Evolutionary conservation across 2,888 invertebrate species (phyloP), one percentile per base, ranked within the genome.

Genomic region (Aphidoletes aphidimyza): DNA sequence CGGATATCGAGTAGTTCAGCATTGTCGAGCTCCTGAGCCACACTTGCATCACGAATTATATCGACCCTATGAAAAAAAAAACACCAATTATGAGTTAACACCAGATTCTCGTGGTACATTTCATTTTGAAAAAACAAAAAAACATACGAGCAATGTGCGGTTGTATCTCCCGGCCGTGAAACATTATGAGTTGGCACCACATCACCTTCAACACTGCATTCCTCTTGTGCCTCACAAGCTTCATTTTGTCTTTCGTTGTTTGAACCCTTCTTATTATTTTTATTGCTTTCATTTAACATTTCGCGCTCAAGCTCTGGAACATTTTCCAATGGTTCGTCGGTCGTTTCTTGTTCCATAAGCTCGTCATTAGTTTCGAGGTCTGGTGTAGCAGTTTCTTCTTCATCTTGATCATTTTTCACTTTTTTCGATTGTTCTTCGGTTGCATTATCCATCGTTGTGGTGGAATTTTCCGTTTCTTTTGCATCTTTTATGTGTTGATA

Each of bases 401-500:
- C 91, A 85, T 92, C 91, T 36, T 93, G 92, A 69, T 92, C 91
- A 85, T 93, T 92, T n/a, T 93, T 92, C 8, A 90, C 87, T 86
- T 89, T 87, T 84, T 89, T 90, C 0, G 94, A 94, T 90, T 98
- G 97, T 86, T 97, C 97, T 89, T 95, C 93, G 0, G 95, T 95
- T 0, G 95, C 95, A 84, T 93, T 93, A 87, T 95, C 95, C 86
- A 95, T 89, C 1, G 93, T 92, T 88, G 96, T 94, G 2, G n/a
- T 81, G 1, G 36, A 3, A 85, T 94, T 92, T 88, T 95, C 94
- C 86, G 92, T 92, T 85, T 93, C 92, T 86, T 94, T 94, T 0
- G 95, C 93, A 86, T 96, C 94, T 87, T 94, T 94, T 1, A 97
- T 94, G 88, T 97, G 97, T 88, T 97, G 95, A 89, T 94, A 97